Evolutionary conservation across 2,797 vertebrate genomes (phyloP).

Genomic region (Epinephelus malabaricus): DNA sequence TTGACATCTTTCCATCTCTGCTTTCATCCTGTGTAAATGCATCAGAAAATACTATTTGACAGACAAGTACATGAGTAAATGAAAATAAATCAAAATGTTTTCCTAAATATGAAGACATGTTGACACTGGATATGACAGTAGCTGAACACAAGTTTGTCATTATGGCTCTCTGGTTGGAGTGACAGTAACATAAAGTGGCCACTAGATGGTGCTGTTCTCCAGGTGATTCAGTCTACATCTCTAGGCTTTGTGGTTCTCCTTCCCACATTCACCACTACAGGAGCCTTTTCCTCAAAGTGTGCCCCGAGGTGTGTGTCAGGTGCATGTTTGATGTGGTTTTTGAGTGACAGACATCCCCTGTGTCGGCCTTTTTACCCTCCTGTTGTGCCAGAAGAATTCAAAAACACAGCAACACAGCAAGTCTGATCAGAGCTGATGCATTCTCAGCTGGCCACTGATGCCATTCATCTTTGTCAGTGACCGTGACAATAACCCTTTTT

Average conservation of each 20-base stretch:
- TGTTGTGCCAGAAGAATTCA: background rate
- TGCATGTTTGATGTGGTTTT: background rate
- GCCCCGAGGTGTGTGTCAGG: background rate
- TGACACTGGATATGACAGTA: too few relatives aligned
- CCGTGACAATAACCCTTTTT: background rate
- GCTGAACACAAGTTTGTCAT: too few relatives aligned
- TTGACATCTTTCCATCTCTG: too few relatives aligned
- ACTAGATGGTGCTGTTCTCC: constrained; percentile 36
- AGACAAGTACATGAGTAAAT: too few relatives aligned
- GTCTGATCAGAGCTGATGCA: background rate
- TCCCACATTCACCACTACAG: background rate
- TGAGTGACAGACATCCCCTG: background rate
- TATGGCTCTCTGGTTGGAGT: background rate
- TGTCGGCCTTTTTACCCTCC: background rate
- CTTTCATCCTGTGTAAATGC: too few relatives aligned
- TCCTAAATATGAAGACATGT: too few relatives aligned
- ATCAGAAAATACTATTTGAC: too few relatives aligned
- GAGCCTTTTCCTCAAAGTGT: background rate
- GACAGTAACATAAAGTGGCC: background rate
- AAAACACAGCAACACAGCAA: background rate
- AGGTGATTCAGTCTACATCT: background rate
- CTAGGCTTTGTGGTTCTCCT: background rate
- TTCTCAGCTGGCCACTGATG: too few relatives aligned
- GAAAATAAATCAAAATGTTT: too few relatives aligned
- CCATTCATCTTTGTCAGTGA: background rate